Evolutionary conservation across 2,888 invertebrate genomes (phyloP).

Genomic region (Steinernema hermaphroditum): DNA sequence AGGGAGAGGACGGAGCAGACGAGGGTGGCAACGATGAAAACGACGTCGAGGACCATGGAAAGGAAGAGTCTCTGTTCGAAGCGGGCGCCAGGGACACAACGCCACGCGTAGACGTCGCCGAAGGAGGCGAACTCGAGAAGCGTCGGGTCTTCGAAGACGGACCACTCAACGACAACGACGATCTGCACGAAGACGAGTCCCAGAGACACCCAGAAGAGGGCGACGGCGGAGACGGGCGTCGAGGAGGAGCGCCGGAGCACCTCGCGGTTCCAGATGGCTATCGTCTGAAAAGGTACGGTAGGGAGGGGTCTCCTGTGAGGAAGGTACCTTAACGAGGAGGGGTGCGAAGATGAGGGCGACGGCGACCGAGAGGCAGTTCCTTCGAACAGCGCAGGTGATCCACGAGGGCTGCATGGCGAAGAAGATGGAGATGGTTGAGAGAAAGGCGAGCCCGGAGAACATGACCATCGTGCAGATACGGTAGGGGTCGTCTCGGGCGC

Average conservation of each 20-base stretch:
- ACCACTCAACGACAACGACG: conserved; percentile 39
- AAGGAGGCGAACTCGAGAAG: conserved; percentile 36
- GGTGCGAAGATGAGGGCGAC: conserved; percentile 52
- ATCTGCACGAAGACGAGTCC: conserved; percentile 37
- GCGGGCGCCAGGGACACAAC: conserved; percentile 37
- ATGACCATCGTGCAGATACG: conserved; percentile 50
- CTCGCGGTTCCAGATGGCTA: conserved; percentile 14
- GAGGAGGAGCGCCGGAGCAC: background rate
- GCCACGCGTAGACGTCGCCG: conserved; percentile 37
- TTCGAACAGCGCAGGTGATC: conserved; percentile 49
- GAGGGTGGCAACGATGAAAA: conserved; percentile 43
- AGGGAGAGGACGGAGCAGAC: conserved; percentile 45
- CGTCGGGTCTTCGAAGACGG: conserved; percentile 39
- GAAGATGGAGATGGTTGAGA: conserved; percentile 51
- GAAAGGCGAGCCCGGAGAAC: conserved; percentile 49
- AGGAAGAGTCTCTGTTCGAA: conserved; percentile 26
- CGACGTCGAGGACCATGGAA: conserved; percentile 25
- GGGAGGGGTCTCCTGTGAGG: background rate
- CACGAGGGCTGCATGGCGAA: conserved; percentile 57
- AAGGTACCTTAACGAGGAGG: conserved; percentile 50
- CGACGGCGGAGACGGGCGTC: background rate
- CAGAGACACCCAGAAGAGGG: conserved; percentile 36
- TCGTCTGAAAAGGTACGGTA: conserved; percentile 23
- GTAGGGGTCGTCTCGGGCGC: conserved; percentile 45
- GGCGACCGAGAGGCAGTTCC: conserved; percentile 52